Conservation (phyloP, 1,140 invertebrate species). For the Brachionus asplanchnoidis region DNA sequence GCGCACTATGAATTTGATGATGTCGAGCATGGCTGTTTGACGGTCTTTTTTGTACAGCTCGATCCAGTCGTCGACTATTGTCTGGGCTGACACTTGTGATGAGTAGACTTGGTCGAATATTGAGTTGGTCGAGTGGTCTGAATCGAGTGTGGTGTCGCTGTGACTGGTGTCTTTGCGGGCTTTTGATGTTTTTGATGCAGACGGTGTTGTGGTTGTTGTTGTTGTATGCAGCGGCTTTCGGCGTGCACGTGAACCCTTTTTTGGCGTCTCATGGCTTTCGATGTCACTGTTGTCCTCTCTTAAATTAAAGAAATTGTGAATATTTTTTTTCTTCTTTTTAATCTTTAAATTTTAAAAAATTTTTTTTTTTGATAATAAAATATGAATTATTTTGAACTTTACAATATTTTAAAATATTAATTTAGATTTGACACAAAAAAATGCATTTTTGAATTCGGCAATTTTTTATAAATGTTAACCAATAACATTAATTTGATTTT, state of each 20-base stretch:
- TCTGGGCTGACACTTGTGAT: slow-evolving; percentile 59
- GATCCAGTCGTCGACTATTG: slow-evolving; percentile 97
- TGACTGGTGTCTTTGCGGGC: background rate
- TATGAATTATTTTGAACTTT: too few species aligned
- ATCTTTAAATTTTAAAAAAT: too few species aligned
- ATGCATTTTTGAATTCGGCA: too few species aligned
- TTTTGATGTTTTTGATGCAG: background rate
- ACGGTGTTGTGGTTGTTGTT: background rate
- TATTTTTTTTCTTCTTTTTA: background rate
- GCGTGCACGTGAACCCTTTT: background rate
- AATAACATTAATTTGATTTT: too few species aligned
- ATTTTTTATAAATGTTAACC: too few species aligned
- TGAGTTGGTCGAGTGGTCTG: background rate
- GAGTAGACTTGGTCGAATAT: slow-evolving; percentile 1
- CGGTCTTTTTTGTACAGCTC: slow-evolving; percentile 83
- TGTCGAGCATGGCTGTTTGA: slow-evolving; percentile 79
- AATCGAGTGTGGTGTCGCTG: background rate
- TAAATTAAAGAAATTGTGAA: background rate
- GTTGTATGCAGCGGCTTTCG: background rate
- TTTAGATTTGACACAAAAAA: too few species aligned
- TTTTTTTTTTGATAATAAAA: too few species aligned
- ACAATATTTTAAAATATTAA: too few species aligned
- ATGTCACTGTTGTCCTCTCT: background rate
- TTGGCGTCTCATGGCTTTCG: background rate
- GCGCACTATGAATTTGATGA: slow-evolving; percentile 98